These are phyloP conservation scores for Thunnus maccoyii DNA, from an alignment of 2,113 vertebrate species.

Conservation along the genomic window DNA sequence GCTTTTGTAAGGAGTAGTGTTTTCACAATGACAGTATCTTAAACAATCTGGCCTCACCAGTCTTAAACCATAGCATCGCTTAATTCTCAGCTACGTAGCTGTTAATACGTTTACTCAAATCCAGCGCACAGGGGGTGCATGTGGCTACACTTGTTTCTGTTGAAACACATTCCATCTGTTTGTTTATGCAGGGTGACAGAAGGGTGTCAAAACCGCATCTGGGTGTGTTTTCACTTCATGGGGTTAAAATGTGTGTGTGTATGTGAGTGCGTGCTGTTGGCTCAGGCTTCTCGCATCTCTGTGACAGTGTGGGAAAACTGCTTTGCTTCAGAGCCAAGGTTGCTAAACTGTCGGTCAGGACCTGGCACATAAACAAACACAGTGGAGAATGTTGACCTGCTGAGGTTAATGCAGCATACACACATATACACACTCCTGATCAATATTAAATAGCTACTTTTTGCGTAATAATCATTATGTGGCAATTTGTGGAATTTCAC, in stretches of 20 bases:
- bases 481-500: neutral
- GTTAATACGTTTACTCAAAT: neutral
- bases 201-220: constrained; percentile 54
- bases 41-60: neutral
- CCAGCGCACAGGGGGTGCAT: neutral
- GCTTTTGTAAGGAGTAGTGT: constrained; percentile 37
- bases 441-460: neutral
- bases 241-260: constrained; percentile 10
- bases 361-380: constrained; percentile 1
- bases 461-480: neutral
- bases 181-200: constrained; percentile 44
- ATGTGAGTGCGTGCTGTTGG: constrained; percentile 11
- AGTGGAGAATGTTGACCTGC: constrained; percentile 30
- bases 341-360: constrained; percentile 27
- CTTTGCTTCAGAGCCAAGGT: constrained; percentile 8
- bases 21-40: constrained; percentile 24
- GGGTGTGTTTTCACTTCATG: constrained; percentile 51
- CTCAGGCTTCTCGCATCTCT: constrained; percentile 45
- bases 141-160: constrained; percentile 11
- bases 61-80: neutral
- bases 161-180: constrained; percentile 30
- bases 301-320: constrained; percentile 65
- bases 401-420: neutral
- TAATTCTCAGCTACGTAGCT: neutral
- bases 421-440: neutral